Percentiles rank a stretch among this genome's conserved stretches.
These are phyloP conservation scores for Tetrao urogallus DNA, from an alignment of 2,113 vertebrate species.

Conservation along the genomic window DNA sequence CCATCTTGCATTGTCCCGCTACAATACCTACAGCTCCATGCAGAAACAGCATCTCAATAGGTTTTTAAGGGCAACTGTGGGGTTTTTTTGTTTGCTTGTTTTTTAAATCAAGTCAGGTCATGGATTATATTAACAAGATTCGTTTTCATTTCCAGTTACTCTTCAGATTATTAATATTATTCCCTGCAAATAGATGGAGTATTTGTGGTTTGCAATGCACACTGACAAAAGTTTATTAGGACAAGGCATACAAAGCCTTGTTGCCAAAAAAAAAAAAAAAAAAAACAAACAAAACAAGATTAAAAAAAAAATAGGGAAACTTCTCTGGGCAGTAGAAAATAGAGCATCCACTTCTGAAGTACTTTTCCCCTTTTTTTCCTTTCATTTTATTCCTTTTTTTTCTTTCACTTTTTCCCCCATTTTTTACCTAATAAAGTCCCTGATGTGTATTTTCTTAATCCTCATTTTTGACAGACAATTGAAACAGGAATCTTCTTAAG, in stretches of 20 bases:
- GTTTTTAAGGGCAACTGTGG: not conserved
- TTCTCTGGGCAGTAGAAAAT: not conserved
- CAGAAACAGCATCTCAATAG: not conserved
- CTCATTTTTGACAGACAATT: not conserved
- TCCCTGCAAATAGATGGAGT: slow-evolving; percentile 28
- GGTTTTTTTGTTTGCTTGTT: not conserved
- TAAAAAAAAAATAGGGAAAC: not conserved
- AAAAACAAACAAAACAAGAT: not conserved
- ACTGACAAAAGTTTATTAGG: not conserved
- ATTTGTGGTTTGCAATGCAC: not conserved
- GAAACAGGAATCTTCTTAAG: not conserved
- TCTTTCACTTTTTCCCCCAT: no score
- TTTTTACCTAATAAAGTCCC: not conserved
- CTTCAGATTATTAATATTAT: slow-evolving; percentile 29
- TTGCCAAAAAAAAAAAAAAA: not conserved
- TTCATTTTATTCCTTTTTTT: no score
- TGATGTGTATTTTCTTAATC: not conserved
- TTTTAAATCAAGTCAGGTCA: slow-evolving; percentile 24
- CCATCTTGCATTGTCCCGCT: not conserved
- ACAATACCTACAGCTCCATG: not conserved
- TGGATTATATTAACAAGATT: slow-evolving; percentile 32
- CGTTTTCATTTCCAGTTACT: slow-evolving; percentile 33
- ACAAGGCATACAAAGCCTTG: not conserved
- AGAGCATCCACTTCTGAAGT: not conserved
- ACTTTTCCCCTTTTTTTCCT: not conserved